These are phyloP conservation scores for Pachypeltis micranthus DNA, from an alignment of 1,140 invertebrate genomes.

Conservation along the genomic window DNA sequence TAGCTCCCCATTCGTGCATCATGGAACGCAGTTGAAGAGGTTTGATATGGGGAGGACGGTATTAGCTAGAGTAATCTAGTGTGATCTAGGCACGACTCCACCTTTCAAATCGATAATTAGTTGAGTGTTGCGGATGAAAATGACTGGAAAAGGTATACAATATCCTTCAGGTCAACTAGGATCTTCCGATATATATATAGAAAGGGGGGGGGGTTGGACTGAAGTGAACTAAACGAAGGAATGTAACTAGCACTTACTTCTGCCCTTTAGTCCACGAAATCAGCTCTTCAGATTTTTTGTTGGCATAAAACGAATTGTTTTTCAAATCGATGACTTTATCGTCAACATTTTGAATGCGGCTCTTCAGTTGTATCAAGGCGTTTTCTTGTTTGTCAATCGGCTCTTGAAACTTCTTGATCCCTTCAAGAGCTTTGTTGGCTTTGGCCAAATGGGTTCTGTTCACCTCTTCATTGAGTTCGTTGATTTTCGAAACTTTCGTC, in stretches of 20 bases:
- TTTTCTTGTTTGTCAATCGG: not conserved
- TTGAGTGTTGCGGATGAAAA: no score
- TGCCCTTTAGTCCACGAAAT: slow-evolving; percentile 34
- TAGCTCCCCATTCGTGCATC: no score
- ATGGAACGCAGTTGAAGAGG: no score
- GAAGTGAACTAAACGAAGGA: no score
- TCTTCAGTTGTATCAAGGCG: slow-evolving; percentile 43
- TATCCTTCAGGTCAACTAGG: no score
- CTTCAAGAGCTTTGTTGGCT: slow-evolving; percentile 15
- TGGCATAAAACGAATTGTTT: slow-evolving; percentile 41
- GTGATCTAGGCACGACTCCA: no score
- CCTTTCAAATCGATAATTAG: no score
- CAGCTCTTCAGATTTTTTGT: slow-evolving; percentile 49
- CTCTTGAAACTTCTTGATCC: slow-evolving; percentile 11
- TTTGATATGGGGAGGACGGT: no score
- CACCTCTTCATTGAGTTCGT: slow-evolving; percentile 23
- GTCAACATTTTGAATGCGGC: slow-evolving; percentile 39
- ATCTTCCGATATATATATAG: no score
- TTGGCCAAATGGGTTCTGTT: slow-evolving; percentile 3
- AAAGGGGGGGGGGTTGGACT: no score
- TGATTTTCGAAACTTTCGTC: slow-evolving; percentile 12
- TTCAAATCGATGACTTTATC: slow-evolving; percentile 19
- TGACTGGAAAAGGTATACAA: no score
- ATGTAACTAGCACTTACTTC: slow-evolving; percentile 1
- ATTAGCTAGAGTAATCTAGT: no score